These are phyloP conservation scores for Cataglyphis livida DNA, from an alignment of 2,888 invertebrate genomes.

Conservation along the genomic window DNA sequence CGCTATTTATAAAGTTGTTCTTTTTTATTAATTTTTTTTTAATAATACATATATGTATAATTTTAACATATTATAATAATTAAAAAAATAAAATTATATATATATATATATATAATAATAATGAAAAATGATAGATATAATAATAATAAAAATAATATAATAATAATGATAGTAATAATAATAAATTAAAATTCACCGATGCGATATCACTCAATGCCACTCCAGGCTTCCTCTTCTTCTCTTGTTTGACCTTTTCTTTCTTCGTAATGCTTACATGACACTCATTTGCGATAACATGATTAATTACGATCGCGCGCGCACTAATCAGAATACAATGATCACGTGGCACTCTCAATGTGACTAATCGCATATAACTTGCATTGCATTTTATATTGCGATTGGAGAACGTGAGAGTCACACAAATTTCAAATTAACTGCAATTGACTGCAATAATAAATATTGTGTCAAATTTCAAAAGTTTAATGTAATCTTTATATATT, in stretches of 20 bases:
- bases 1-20: not conserved
- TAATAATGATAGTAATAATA: not conserved
- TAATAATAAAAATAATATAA: no score
- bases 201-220: not conserved
- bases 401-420: not conserved
- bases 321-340: not conserved
- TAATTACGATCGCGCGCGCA: not conserved
- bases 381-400: not conserved
- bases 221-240: not conserved
- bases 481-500: no score
- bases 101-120: no score
- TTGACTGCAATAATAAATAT: no score
- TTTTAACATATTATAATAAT: no score
- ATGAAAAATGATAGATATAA: not conserved
- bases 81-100: no score
- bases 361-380: not conserved
- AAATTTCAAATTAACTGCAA: not conserved
- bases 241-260: not conserved
- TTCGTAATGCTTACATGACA: not conserved
- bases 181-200: not conserved
- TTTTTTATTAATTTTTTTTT: not conserved
- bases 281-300: not conserved
- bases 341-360: not conserved
- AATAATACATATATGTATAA: not conserved
- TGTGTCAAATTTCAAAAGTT: no score